These are phyloP conservation scores for Nothoprocta perdicaria DNA, from an alignment of 2,113 vertebrate species.

Conservation along the genomic window DNA sequence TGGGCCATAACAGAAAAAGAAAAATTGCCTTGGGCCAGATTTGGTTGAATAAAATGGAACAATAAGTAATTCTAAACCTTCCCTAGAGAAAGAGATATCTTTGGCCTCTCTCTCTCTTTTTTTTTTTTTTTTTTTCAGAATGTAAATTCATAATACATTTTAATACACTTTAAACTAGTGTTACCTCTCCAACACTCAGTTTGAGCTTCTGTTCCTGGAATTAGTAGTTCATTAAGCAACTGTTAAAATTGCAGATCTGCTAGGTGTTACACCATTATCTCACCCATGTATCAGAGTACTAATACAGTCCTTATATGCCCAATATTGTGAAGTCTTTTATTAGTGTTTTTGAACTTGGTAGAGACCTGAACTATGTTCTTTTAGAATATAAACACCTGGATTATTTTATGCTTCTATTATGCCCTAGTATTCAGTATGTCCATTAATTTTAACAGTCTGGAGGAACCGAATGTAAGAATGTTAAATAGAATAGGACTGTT, in stretches of 20 bases:
- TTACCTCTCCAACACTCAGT: neutral
- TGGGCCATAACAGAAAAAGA: neutral
- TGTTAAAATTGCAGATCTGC: neutral
- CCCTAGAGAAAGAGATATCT: neutral
- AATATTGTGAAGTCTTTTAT: neutral
- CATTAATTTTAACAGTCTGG: neutral
- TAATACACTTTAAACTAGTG: neutral
- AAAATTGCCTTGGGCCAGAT: neutral
- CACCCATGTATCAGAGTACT: neutral
- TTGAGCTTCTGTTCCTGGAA: neutral
- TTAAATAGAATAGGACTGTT: neutral
- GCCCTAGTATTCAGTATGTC: fast-evolving
- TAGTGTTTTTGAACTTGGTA: neutral
- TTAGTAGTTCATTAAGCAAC: neutral
- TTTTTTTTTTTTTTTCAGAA: no score
- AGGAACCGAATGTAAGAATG: neutral
- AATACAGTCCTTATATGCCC: neutral
- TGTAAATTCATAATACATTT: neutral
- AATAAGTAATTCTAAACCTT: neutral
- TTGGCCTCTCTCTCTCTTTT: neutral
- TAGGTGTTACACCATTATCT: neutral
- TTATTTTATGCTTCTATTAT: neutral
- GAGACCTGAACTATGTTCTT: neutral
- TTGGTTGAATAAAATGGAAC: neutral
- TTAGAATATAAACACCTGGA: neutral